phyloP scores from a whole-genome alignment of 2,888 invertebrate genomes.

The Megaustenia siamemsis region DNA sequence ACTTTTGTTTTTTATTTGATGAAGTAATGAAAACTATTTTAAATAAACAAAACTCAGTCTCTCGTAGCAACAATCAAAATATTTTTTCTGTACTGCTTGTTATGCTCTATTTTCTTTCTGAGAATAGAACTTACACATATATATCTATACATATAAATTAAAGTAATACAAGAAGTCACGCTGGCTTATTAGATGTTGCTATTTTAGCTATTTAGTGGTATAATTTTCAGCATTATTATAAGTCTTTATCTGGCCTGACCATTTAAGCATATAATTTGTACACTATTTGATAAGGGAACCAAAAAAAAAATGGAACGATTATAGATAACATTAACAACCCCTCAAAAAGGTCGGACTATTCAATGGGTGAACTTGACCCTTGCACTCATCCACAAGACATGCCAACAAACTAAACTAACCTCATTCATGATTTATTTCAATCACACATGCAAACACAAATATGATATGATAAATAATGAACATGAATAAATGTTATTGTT shows the following conservation, averaged over 20 bases:
- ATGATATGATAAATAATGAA: too few relatives aligned
- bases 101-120: neutral
- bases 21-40: neutral
- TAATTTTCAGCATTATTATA: neutral
- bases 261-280: neutral
- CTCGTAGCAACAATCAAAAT: too few relatives aligned
- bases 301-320: neutral
- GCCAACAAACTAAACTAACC: neutral
- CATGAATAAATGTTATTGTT: too few relatives aligned
- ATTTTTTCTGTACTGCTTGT: neutral
- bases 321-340: conserved; percentile 43
- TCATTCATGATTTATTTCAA: too few relatives aligned
- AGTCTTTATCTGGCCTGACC: neutral
- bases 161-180: neutral
- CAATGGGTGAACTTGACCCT: conserved; percentile 43
- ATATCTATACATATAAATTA: neutral
- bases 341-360: conserved; percentile 53
- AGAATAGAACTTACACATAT: neutral
- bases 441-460: too few relatives aligned
- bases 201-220: neutral
- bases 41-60: neutral
- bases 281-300: neutral
- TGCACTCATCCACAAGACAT: conserved; percentile 15
- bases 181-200: neutral
- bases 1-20: neutral